Conservation (phyloP, 2,888 invertebrate species). For the Lucinisca nassula region DNA sequence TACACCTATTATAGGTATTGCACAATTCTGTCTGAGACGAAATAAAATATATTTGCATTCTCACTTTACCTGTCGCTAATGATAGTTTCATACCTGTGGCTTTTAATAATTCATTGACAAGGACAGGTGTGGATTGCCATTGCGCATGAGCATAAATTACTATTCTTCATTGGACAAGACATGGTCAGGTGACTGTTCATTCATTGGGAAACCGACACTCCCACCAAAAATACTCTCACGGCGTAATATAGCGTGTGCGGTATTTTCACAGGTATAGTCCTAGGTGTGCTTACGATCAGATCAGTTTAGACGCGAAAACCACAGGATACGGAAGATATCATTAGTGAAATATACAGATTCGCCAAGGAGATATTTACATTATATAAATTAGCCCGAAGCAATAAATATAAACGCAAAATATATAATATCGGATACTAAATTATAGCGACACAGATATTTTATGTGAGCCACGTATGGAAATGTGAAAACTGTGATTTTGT, state of each 20-base stretch:
- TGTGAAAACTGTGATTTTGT: too few species aligned
- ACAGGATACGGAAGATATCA: too few species aligned
- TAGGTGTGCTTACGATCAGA: neutral
- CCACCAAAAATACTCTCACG: slow-evolving; percentile 1
- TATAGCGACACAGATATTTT: too few species aligned
- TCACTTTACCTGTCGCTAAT: neutral
- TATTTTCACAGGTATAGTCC: neutral
- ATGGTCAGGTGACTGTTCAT: neutral
- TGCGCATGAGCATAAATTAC: neutral
- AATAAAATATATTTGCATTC: neutral
- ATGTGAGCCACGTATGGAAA: too few species aligned
- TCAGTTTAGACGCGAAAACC: too few species aligned
- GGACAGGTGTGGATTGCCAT: neutral
- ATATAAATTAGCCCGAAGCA: too few species aligned
- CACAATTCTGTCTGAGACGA: neutral
- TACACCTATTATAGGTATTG: neutral
- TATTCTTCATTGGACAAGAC: neutral
- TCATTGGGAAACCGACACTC: slow-evolving; percentile 13
- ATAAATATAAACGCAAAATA: too few species aligned
- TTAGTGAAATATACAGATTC: too few species aligned
- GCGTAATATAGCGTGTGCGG: neutral
- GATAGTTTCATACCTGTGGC: neutral
- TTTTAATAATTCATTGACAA: slow-evolving; percentile 4
- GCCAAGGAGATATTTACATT: too few species aligned
- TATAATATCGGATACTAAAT: too few species aligned